Base-by-base conservation (phyloP, 1,140 invertebrate species). In the Vollenhovia emeryi region DNA sequence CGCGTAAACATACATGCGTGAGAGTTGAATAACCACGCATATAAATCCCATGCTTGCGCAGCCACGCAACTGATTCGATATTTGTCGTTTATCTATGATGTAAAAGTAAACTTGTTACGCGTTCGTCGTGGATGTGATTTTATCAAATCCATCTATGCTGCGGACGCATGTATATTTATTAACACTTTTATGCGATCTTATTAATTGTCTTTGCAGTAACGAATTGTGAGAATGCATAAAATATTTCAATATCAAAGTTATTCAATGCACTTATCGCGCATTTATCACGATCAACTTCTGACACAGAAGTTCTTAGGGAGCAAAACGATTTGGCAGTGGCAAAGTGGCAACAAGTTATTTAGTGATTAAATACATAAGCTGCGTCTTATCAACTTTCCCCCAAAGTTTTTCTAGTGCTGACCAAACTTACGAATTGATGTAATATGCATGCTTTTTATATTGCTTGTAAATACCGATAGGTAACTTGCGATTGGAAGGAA, bases 31-130 rank as follows among this genome's bases (percentile, higher is more conserved):
- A 45, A 40, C 13, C 40, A 30, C 48, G 50, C 40, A 52, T 75
- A 89, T 89, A 89, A 89, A 89, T 89, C 73, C 84, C 85, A 86
- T 21, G 66, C 52, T 30, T 84, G 60, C 75, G 79, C 74, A 73
- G 78, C n/a, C 13, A 24, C 11, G 45, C 74, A 33, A 27, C 64
- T 15, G 21, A 24, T 27, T 66, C 74, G 59, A 86, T 89, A 82
- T 69, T 24, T 27, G 74, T 57, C 76, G 62, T 69, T 74, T 79
- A 85, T 36, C 21, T 18, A 18, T 55, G 18, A 48, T 60, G 43
- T 79, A 89, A 89, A 86, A 89, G 66, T 89, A 89, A 80, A 89
- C 78, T 89, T 76, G 84, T 89, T 89, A 87, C 71, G n/a, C n/a
- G 15, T 82, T 52, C 64, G 24, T 52, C 15, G 48, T 43, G 48